Conservation (phyloP, 2,797 vertebrate genomes). For the Onychomys leucogaster region DNA sequence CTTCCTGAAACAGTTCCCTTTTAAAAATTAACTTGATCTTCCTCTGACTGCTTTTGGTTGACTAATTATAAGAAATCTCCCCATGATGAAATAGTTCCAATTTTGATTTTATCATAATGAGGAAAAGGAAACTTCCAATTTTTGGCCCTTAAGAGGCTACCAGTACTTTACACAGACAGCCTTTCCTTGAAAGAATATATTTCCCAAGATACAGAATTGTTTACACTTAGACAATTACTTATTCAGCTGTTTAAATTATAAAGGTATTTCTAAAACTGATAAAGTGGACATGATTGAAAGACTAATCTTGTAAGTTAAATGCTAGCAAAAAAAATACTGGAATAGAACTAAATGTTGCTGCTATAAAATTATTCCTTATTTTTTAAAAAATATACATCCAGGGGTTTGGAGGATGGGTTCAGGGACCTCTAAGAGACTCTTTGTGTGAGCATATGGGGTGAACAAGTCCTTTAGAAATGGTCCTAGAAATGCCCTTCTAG, state of each 20-base stretch:
- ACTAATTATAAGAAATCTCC: conserved; percentile 46
- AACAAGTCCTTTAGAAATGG: not conserved
- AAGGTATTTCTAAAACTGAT: not conserved
- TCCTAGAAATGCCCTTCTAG: not conserved
- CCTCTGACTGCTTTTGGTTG: conserved; percentile 31
- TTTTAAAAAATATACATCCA: not conserved
- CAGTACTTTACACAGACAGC: not conserved
- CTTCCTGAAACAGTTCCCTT: conserved; percentile 47
- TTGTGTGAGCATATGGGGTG: not conserved
- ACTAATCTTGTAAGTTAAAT: not conserved
- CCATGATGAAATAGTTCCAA: not conserved
- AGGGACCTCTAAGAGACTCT: not conserved
- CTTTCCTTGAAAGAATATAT: not conserved
- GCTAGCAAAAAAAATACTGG: not conserved
- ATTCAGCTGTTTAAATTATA: not conserved
- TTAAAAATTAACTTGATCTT: conserved; percentile 49
- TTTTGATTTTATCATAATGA: not conserved
- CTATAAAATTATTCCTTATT: not conserved
- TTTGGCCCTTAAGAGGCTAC: not conserved
- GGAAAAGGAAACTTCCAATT: conserved; percentile 42
- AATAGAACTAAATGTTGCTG: not conserved
- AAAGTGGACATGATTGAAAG: not conserved
- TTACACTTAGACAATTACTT: not conserved
- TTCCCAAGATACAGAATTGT: not conserved
- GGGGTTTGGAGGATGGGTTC: not conserved